Evolutionary conservation across 2,888 invertebrate species (phyloP).

Genomic region (Polyploca ridens): DNA sequence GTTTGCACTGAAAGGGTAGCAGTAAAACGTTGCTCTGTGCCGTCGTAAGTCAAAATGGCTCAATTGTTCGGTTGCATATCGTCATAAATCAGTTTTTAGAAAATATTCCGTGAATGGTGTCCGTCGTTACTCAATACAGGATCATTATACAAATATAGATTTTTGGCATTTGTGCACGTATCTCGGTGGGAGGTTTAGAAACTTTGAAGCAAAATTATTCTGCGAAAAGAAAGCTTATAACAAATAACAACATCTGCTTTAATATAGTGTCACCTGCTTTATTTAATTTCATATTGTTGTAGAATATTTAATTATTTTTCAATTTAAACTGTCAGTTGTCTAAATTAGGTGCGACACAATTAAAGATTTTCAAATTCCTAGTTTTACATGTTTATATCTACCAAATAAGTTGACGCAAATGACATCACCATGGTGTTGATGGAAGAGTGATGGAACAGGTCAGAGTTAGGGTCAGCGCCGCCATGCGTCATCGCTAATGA

Average conservation of each 20-base stretch:
- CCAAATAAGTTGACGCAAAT: constrained; percentile 10
- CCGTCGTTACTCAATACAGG: constrained; percentile 75
- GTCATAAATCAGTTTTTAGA: constrained; percentile 79
- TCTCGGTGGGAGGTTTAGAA: constrained; percentile 76
- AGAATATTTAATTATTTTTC: neutral
- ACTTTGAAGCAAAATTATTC: constrained; percentile 67
- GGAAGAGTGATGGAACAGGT: constrained; percentile 79
- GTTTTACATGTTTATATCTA: neutral
- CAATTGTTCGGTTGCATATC: constrained; percentile 80
- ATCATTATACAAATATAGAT: constrained; percentile 84
- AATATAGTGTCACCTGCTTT: constrained; percentile 62
- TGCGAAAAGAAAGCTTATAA: constrained; percentile 73
- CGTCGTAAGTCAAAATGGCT: constrained; percentile 75
- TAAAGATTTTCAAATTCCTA: neutral
- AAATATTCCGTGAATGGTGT: constrained; percentile 66
- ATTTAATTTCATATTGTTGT: constrained; percentile 18
- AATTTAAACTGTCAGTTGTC: neutral
- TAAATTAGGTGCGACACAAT: neutral
- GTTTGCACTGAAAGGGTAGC: constrained; percentile 74
- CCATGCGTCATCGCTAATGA: constrained; percentile 83
- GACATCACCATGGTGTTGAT: constrained; percentile 50
- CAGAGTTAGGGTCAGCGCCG: constrained; percentile 72
- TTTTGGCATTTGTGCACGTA: constrained; percentile 80
- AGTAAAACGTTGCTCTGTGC: constrained; percentile 61
- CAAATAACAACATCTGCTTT: constrained; percentile 54